These are phyloP conservation scores for Macrobrachium nipponense DNA, from an alignment of 1,140 invertebrate species.

Conservation along the genomic window DNA sequence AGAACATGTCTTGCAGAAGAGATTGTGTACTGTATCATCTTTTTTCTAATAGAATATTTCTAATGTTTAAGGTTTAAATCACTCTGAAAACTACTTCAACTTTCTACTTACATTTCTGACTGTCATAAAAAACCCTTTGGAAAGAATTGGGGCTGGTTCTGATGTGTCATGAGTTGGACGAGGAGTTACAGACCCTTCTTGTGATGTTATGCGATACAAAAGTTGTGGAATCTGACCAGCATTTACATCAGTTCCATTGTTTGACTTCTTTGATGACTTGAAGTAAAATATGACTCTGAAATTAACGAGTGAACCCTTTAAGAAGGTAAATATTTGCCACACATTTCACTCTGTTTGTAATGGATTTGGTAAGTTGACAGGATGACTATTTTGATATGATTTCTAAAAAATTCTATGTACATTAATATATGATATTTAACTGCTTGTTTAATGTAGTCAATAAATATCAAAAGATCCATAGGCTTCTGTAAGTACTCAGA, in stretches of 20 bases:
- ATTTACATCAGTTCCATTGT: conserved; percentile 98
- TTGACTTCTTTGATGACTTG: conserved; percentile 96
- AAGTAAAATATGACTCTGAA: conserved; percentile 91
- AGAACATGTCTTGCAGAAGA: no score
- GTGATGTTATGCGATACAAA: conserved; percentile 83
- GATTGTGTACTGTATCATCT: no score
- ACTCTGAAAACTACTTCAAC: background rate
- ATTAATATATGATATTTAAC: no score
- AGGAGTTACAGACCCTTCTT: conserved; percentile 73
- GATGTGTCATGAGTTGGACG: conserved; percentile 24
- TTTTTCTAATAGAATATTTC: no score
- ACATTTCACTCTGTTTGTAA: no score
- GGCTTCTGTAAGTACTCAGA: no score
- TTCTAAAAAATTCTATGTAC: no score
- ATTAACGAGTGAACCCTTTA: conserved; percentile 47
- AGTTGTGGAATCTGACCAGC: conserved; percentile 97
- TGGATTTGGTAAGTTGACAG: no score
- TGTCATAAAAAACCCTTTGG: conserved; percentile 58
- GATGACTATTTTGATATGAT: no score
- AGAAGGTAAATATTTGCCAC: no score
- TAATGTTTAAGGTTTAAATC: background rate
- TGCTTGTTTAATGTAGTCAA: no score
- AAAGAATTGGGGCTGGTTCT: conserved; percentile 59
- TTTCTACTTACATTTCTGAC: conserved; percentile 60
- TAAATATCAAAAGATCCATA: no score